Evolutionary conservation across 2,113 vertebrate genomes (phyloP).

Genomic region (Elephantulus edwardii): DNA sequence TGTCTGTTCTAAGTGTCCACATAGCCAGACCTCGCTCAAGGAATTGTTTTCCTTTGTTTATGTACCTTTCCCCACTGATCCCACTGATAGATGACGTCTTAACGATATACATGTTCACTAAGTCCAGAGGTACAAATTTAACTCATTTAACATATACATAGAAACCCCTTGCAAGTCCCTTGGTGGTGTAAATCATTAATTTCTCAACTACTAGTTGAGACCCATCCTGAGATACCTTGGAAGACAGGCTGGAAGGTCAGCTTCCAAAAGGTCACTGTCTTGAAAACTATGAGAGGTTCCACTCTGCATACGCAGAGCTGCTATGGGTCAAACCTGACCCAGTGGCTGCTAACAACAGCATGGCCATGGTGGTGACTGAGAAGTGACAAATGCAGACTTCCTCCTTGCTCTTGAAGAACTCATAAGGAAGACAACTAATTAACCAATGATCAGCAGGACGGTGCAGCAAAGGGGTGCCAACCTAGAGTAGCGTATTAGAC

Average conservation of each 20-base stretch:
- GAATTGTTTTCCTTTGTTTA: neutral
- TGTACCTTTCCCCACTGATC: no score
- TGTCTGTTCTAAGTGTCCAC: neutral
- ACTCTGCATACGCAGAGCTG: neutral
- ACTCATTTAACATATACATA: neutral
- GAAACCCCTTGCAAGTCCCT: no score
- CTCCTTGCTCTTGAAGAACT: neutral
- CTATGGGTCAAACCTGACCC: neutral
- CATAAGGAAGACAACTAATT: neutral
- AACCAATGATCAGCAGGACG: neutral
- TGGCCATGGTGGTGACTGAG: neutral
- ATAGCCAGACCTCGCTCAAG: rapidly evolving
- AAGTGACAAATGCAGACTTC: neutral
- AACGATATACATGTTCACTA: rapidly evolving
- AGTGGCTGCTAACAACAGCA: neutral
- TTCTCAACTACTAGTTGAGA: neutral
- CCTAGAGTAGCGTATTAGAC: neutral
- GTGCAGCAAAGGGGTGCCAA: neutral
- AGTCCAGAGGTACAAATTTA: neutral
- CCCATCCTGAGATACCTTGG: no score
- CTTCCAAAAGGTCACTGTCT: neutral
- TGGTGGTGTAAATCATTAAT: neutral
- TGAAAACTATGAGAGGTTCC: neutral
- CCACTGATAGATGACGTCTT: rapidly evolving
- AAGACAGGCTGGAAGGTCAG: neutral